A percentile compares a stretch with the other conserved stretches of the same genome.
phyloP scores from a whole-genome alignment of 2,113 vertebrate genomes.

The Nesospiza acunhae region DNA sequence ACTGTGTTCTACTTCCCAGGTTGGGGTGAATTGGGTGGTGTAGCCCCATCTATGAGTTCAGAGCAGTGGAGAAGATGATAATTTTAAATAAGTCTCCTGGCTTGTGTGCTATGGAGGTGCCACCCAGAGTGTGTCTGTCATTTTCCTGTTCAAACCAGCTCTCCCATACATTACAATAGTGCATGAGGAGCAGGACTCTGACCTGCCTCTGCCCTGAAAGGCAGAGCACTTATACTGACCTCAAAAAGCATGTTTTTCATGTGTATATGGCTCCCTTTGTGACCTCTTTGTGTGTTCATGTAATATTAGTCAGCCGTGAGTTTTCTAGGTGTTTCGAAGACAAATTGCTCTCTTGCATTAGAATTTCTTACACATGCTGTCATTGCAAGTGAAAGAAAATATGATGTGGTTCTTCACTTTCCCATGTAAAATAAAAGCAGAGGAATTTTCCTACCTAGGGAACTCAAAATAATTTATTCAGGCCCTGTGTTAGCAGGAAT shows the following conservation, averaged over 20 bases:
- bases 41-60: background rate
- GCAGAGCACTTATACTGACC: background rate
- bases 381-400: background rate
- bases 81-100: background rate
- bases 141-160: background rate
- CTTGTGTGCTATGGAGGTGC: background rate
- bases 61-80: background rate
- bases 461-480: background rate
- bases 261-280: background rate
- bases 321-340: background rate
- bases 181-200: background rate
- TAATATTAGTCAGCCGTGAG: background rate
- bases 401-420: background rate
- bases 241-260: background rate
- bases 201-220: background rate
- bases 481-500: background rate
- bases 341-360: background rate
- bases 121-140: background rate
- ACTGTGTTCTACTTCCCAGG: background rate
- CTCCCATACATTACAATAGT: background rate
- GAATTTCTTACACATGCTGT: background rate
- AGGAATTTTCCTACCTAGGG: background rate
- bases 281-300: background rate
- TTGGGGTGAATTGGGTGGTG: rapidly evolving
- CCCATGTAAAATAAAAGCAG: background rate